Evolutionary conservation across 2,797 vertebrate species (phyloP).

Genomic region (Sebastolobus altivelis): DNA sequence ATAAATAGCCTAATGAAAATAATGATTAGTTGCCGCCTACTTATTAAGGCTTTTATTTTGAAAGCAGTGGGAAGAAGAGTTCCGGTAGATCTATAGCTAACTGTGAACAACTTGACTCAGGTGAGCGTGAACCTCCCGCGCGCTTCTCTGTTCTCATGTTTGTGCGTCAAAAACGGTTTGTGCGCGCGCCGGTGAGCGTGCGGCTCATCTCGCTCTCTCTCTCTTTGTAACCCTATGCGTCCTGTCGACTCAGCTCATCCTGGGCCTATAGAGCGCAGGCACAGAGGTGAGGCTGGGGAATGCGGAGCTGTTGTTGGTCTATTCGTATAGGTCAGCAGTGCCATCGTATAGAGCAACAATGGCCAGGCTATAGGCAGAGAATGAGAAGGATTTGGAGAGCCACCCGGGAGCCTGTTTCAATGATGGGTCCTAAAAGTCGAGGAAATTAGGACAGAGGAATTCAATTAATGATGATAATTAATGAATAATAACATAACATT

Average conservation of each 20-base stretch:
- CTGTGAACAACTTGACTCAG: slow-evolving; percentile 14
- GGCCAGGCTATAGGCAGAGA: slow-evolving; percentile 73
- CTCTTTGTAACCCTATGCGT: slow-evolving; percentile 44
- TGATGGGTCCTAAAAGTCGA: background rate
- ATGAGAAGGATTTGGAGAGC: slow-evolving; percentile 75
- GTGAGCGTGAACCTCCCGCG: background rate
- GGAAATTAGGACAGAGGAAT: slow-evolving; percentile 16
- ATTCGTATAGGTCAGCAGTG: slow-evolving; percentile 85
- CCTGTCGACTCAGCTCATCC: slow-evolving; percentile 79
- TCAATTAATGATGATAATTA: background rate
- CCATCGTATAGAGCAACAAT: slow-evolving; percentile 80
- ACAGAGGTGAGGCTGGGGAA: slow-evolving; percentile 56
- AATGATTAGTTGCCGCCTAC: background rate
- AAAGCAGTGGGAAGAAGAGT: background rate
- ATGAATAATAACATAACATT: background rate
- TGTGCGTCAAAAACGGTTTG: slow-evolving; percentile 3
- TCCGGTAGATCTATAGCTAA: background rate
- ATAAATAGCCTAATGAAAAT: background rate
- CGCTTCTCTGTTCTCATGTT: background rate
- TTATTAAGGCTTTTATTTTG: slow-evolving; percentile 6
- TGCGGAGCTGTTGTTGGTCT: slow-evolving; percentile 70
- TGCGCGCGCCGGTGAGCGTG: background rate
- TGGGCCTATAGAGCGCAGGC: slow-evolving; percentile 43
- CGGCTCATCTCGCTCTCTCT: slow-evolving; percentile 26
- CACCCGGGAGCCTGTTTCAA: slow-evolving; percentile 22